These are phyloP conservation scores for Sterrhoptilus dennistouni DNA, from an alignment of 2,113 vertebrate species.

Conservation along the genomic window DNA sequence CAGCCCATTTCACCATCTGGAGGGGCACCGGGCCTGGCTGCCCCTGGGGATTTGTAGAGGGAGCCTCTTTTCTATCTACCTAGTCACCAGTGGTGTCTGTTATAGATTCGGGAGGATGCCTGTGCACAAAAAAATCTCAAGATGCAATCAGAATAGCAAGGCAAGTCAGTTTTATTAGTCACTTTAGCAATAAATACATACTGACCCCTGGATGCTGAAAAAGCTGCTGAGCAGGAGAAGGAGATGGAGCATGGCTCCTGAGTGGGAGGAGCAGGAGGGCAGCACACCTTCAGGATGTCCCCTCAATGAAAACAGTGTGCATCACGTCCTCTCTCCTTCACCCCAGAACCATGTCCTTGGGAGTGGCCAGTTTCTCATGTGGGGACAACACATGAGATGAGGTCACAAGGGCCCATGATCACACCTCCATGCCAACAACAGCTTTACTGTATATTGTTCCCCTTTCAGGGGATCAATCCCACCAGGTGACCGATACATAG, in stretches of 20 bases:
- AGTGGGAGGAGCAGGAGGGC: neutral
- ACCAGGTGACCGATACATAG: neutral
- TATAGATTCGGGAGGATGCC: neutral
- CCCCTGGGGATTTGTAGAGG: neutral
- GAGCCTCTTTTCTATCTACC: neutral
- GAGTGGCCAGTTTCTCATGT: neutral
- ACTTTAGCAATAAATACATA: neutral
- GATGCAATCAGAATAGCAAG: neutral
- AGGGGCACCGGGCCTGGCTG: neutral
- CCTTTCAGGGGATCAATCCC: neutral
- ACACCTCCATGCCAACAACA: neutral
- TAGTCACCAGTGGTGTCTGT: neutral
- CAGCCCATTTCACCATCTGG: neutral
- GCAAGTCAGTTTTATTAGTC: neutral
- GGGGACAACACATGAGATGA: neutral
- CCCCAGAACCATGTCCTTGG: neutral
- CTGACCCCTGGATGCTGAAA: neutral
- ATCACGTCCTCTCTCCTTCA: neutral
- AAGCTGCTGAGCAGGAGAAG: neutral
- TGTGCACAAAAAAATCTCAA: neutral
- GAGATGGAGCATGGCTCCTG: neutral
- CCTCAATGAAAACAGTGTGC: neutral
- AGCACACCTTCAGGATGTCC: neutral
- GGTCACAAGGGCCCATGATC: neutral
- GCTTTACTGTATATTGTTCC: neutral